phyloP scores from a whole-genome alignment of 2,888 invertebrate species.

The Polydrusus pterygomalis region DNA sequence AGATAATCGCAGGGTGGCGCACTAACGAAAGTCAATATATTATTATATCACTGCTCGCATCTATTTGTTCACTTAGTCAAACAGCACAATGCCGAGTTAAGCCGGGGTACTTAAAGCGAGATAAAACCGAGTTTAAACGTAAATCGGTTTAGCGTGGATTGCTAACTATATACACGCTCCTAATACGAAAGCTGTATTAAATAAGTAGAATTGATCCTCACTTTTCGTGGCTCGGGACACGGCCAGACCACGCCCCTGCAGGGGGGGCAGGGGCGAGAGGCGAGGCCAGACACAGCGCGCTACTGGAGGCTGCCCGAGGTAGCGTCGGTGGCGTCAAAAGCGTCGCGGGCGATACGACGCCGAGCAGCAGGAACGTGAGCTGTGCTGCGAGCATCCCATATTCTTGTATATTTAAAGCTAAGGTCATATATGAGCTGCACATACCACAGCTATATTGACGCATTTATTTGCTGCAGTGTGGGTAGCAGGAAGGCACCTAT shows the following conservation, averaged over 20 bases:
- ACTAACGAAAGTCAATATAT: slow-evolving; percentile 70
- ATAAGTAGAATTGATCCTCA: slow-evolving; percentile 74
- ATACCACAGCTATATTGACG: background rate
- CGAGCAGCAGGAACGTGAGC: slow-evolving; percentile 27
- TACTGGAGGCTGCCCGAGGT: slow-evolving; percentile 52
- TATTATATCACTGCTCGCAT: slow-evolving; percentile 72
- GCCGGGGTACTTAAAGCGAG: slow-evolving; percentile 73
- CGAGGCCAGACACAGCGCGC: slow-evolving; percentile 60
- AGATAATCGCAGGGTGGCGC: slow-evolving; percentile 60
- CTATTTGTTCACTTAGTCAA: slow-evolving; percentile 74
- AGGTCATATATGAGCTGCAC: background rate
- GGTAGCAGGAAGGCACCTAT: background rate
- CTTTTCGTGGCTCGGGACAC: slow-evolving; percentile 72
- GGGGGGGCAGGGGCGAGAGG: slow-evolving; percentile 59
- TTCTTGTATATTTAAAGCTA: background rate
- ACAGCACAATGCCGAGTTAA: slow-evolving; percentile 73
- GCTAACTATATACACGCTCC: slow-evolving; percentile 74
- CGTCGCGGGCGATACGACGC: slow-evolving; percentile 58
- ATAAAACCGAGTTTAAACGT: slow-evolving; percentile 73
- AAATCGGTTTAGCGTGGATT: slow-evolving; percentile 74
- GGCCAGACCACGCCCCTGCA: slow-evolving; percentile 63
- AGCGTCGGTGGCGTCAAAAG: slow-evolving; percentile 32
- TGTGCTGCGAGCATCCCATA: background rate
- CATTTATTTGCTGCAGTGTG: background rate
- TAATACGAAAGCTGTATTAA: slow-evolving; percentile 74